Base-by-base conservation (phyloP, 2,888 invertebrate species). In the Venusia cambrica region DNA sequence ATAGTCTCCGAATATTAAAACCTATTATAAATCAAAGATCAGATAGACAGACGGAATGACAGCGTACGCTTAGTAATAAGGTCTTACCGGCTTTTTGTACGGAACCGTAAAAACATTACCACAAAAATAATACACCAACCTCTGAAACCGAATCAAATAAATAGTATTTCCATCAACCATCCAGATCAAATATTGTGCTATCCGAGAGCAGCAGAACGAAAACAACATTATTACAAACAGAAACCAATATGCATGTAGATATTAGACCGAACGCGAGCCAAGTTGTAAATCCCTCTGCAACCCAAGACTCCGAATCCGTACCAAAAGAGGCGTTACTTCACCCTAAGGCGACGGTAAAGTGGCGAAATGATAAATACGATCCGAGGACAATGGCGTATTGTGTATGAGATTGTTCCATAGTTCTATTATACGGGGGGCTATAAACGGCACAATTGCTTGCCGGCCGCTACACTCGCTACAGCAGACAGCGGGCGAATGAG, bases 311-410 rank as follows among this genome's bases (percentile, higher is more conserved):
- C 51, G 51, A 57, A 51, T 45, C 50, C 39, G 54, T 51, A 46
- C 42, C 53, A 49, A 62, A 62, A 65, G 54, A 58, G 57, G 53
- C 57, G 62, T 56, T 57, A 58, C 48, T 48, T 40, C 58, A 58
- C 53, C 60, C 51, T 59, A 60, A 67, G 57, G 59, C 57, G 68
- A 63, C 62, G 54, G 54, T 67, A 65, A 71, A 64, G 72, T 64
- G 72, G 57, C 57, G 48, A 64, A 62, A 71, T 71, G 72, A 71
- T 71, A 63, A 59, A 72, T 70, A 47, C 50, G 47, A 50, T 48
- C 51, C 54, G 51, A 53, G 52, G 45, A 59, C 61, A 59, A 68
- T 62, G 40, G 62, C 33, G 56, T 47, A 45, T 58, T 57, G 59
- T 60, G 51, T 61, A 62, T 53, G 56, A 51, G 51, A 38, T 51